Evolutionary conservation across 2,888 invertebrate species (phyloP).

Genomic region (Homarus gammarus): DNA sequence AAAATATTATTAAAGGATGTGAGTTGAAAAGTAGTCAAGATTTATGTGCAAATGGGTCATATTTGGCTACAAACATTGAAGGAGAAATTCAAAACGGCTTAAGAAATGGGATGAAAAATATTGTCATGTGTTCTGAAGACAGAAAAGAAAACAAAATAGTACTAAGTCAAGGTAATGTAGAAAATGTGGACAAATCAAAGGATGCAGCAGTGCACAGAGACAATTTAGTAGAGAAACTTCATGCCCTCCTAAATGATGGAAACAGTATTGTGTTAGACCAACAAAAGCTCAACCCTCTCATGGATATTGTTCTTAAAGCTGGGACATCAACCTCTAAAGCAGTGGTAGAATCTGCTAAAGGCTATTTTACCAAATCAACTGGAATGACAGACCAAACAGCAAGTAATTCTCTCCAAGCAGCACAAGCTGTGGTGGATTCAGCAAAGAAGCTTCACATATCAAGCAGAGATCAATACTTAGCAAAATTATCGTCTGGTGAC

Average conservation of each 20-base stretch:
- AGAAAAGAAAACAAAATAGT: neutral
- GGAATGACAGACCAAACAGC: neutral
- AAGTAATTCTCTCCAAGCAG: neutral
- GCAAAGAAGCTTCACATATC: neutral
- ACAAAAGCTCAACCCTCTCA: neutral
- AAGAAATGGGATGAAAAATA: conserved; percentile 22
- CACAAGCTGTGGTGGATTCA: neutral
- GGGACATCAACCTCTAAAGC: conserved; percentile 11
- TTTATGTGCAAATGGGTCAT: neutral
- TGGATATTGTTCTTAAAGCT: neutral
- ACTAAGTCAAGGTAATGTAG: neutral
- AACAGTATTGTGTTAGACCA: neutral
- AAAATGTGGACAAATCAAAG: neutral
- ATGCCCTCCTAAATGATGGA: neutral
- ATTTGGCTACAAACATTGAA: conserved; percentile 3
- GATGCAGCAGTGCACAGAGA: neutral
- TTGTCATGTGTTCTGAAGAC: neutral
- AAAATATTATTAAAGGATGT: neutral
- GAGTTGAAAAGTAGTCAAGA: neutral
- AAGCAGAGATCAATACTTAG: neutral
- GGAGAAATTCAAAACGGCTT: neutral
- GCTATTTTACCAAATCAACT: neutral
- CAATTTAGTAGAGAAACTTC: conserved; percentile 13
- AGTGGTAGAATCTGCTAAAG: neutral
- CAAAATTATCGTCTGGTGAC: neutral